Conservation (phyloP, 2,888 invertebrate species). For the Ochropleura plecta region DNA sequence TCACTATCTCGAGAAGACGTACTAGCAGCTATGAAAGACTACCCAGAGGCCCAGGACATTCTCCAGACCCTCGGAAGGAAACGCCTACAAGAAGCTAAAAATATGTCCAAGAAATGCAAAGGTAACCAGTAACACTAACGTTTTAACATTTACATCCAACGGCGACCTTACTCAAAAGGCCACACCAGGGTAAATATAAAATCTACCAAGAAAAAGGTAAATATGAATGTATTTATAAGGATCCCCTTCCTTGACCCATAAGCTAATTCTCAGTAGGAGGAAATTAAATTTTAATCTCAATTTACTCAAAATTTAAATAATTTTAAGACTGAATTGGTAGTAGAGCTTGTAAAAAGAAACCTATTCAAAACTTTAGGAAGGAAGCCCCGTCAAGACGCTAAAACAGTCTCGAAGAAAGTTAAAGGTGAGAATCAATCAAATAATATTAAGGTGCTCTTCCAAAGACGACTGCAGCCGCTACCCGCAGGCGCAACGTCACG, state of each 20-base stretch:
- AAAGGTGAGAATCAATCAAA: constrained; percentile 71
- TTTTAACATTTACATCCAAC: constrained; percentile 6
- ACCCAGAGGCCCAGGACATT: constrained; percentile 98
- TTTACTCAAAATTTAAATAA: constrained; percentile 32
- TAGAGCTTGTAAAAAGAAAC: constrained; percentile 53
- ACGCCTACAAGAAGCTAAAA: constrained; percentile 95
- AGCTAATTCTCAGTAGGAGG: constrained; percentile 49
- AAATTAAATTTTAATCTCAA: constrained; percentile 13
- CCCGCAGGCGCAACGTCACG: background rate
- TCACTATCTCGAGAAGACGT: constrained; percentile 98
- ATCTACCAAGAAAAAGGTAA: constrained; percentile 24
- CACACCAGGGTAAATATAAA: constrained; percentile 16
- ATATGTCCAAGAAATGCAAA: constrained; percentile 84
- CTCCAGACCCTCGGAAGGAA: constrained; percentile 97
- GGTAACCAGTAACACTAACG: constrained; percentile 32
- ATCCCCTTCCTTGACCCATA: constrained; percentile 21
- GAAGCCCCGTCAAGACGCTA: constrained; percentile 61
- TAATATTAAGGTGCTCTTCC: constrained; percentile 28
- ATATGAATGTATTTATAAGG: constrained; percentile 16
- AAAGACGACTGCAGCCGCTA: background rate
- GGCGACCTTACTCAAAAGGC: background rate
- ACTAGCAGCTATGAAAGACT: constrained; percentile 98
- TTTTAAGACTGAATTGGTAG: constrained; percentile 55
- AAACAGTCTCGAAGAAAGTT: constrained; percentile 68
- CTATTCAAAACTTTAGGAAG: constrained; percentile 59